These are phyloP conservation scores for Mionectes olivaceus DNA, from an alignment of 2,797 vertebrate genomes.

Conservation along the genomic window DNA sequence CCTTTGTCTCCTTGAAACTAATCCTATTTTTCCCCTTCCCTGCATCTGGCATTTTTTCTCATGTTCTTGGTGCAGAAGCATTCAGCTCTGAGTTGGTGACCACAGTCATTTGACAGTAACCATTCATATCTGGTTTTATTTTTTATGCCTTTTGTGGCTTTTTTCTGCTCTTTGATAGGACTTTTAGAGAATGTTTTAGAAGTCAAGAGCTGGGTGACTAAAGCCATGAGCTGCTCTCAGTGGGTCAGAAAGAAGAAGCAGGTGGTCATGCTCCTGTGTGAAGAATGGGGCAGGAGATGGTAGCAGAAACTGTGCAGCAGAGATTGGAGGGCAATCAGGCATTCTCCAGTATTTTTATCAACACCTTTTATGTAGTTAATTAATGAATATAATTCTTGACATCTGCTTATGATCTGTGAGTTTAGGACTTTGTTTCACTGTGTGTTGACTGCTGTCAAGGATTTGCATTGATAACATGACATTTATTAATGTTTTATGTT, in stretches of 20 bases:
- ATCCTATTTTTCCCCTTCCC: neutral
- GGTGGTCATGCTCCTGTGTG: neutral
- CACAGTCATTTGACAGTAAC: neutral
- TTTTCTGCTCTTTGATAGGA: neutral
- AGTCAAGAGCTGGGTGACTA: neutral
- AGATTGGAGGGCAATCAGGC: neutral
- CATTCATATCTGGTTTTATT: neutral
- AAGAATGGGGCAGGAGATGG: neutral
- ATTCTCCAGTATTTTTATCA: neutral
- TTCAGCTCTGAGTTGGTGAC: neutral
- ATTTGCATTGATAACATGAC: neutral
- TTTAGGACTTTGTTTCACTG: neutral
- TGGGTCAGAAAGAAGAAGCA: neutral
- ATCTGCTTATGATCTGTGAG: neutral
- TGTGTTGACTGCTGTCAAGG: neutral
- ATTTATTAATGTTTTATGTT: neutral
- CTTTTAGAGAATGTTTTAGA: neutral
- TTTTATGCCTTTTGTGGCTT: neutral
- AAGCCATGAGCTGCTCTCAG: neutral
- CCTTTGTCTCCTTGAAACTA: neutral
- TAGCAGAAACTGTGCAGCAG: neutral
- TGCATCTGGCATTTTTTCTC: neutral
- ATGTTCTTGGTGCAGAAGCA: neutral
- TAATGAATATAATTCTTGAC: slow-evolving; percentile 29
- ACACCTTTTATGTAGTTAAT: slow-evolving; percentile 15